Evolutionary conservation across 2,113 vertebrate genomes (phyloP), one percentile per base, ranked within the genome.

Genomic region (Varanus komodoensis): DNA sequence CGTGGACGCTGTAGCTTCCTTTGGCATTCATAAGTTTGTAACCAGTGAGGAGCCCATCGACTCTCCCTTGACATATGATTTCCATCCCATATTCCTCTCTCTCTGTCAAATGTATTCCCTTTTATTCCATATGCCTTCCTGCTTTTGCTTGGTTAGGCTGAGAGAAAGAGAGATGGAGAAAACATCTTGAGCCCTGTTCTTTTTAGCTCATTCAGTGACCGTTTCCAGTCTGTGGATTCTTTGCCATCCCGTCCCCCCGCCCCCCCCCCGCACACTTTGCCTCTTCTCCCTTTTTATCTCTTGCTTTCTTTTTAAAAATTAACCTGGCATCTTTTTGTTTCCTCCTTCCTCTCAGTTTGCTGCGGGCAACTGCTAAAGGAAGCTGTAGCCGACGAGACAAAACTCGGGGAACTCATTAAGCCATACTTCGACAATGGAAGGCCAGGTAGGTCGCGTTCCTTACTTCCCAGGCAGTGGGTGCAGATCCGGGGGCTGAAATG

Each of bases 291-390:
- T 9, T 95, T 92, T 89, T 90, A 92, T 69, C 88, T 90, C 87
- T 95, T 91, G 89, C 88, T 87, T 94, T 93, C 94, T 94, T 74
- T 97, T 97, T 96, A 97, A 97, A 97, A 93, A 96, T 95, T 97
- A 96, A 97, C 95, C 89, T 94, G 85, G 77, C 79, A 50, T 89
- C 92, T 95, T 92, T 94, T 92, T 95, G 92, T 92, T 92, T 17
- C 93, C 90, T 94, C 92, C 93, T 95, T 92, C 94, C 93, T 89
- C 89, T 91, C 95, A 99, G 98, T 99, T 95, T 98, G 97, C 95
- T 99, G 98, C 86, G 97, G 97, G 93, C 96, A 97, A 87, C 94
- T 99, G 95, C 95, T 99, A 93, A 98, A 98, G 95, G 98, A 98
- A 93, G 96, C 96, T 27, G 96, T 97, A 89, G 98, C 98, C n/a